A percentile compares a stretch with the other conserved stretches of the same genome.
Conservation (phyloP, 2,797 vertebrate genomes). For the Gouania willdenowi region DNA sequence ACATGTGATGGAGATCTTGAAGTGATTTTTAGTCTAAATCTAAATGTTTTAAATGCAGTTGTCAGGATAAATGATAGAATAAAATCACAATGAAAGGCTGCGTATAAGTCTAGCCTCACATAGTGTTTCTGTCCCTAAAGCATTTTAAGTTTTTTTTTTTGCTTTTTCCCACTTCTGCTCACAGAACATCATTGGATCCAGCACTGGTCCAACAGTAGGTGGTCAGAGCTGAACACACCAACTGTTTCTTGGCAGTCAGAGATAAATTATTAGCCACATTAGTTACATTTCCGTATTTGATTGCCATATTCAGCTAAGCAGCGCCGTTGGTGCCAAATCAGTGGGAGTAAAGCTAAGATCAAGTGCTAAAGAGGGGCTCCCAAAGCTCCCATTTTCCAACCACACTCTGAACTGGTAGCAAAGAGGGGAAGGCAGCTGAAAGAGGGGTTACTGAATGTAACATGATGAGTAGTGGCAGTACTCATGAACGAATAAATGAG, state of each 20-base stretch:
- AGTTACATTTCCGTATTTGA: constrained; percentile 61
- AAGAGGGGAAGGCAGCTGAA: constrained; percentile 20
- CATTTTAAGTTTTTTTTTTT: constrained; percentile 5
- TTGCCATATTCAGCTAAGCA: constrained; percentile 55
- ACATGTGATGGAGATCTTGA: no score
- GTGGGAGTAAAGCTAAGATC: constrained; percentile 57
- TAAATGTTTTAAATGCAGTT: no score
- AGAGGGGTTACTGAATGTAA: constrained; percentile 25
- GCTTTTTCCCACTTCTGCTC: constrained; percentile 6
- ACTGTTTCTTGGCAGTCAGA: constrained; percentile 59
- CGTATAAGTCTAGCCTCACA: no score
- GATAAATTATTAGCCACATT: constrained; percentile 60
- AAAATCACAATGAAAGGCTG: no score
- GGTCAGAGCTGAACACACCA: constrained; percentile 44
- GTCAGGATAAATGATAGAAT: no score
- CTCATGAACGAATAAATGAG: constrained; percentile 21
- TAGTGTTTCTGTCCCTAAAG: constrained; percentile 10
- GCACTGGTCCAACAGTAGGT: constrained; percentile 35
- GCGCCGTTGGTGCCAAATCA: constrained; percentile 43
- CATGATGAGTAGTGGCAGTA: constrained; percentile 16
- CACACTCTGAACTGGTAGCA: constrained; percentile 23
- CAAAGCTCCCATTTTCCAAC: constrained; percentile 37
- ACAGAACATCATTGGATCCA: constrained; percentile 39
- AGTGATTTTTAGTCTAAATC: no score
- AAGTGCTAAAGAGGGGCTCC: constrained; percentile 46